These are phyloP conservation scores for Eurystomus gularis DNA, from an alignment of 2,113 vertebrate genomes.

Conservation along the genomic window DNA sequence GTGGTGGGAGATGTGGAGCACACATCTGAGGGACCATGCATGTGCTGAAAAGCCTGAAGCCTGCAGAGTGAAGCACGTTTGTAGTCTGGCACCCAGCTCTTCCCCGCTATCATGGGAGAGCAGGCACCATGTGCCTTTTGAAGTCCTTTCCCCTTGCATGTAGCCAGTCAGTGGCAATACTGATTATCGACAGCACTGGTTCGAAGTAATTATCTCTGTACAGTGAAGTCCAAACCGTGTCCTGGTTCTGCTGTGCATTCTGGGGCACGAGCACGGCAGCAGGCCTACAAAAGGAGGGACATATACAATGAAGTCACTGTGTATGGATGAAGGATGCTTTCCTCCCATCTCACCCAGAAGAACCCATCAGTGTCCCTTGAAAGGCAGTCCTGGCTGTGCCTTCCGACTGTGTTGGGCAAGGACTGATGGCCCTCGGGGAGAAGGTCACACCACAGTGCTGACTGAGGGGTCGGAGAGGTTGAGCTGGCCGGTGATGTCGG, in stretches of 20 bases:
- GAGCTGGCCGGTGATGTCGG: conserved; percentile 98
- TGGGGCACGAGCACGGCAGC: neutral
- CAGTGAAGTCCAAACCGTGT: conserved; percentile 27
- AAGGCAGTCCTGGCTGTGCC: conserved; percentile 56
- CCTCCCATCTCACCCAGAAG: conserved; percentile 57
- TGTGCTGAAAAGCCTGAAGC: neutral
- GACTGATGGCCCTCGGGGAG: conserved; percentile 61
- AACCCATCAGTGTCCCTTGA: conserved; percentile 63
- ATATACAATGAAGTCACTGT: conserved; percentile 47
- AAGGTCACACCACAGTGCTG: conserved; percentile 96
- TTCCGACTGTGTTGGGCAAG: conserved; percentile 16
- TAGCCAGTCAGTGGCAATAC: neutral
- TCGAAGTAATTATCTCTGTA: conserved; percentile 8
- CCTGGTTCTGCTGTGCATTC: neutral
- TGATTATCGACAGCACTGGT: neutral
- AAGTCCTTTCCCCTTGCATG: neutral
- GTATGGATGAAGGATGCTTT: conserved; percentile 59
- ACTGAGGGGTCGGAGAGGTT: conserved; percentile 99
- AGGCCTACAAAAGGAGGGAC: conserved; percentile 42
- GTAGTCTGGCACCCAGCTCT: neutral
- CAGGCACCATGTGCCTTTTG: neutral
- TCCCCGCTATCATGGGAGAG: neutral
- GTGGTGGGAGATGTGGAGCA: neutral
- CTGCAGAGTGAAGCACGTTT: neutral
- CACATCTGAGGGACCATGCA: fast-evolving